Conservation (phyloP, 2,888 invertebrate genomes). For the Chelonus formosanus region DNA sequence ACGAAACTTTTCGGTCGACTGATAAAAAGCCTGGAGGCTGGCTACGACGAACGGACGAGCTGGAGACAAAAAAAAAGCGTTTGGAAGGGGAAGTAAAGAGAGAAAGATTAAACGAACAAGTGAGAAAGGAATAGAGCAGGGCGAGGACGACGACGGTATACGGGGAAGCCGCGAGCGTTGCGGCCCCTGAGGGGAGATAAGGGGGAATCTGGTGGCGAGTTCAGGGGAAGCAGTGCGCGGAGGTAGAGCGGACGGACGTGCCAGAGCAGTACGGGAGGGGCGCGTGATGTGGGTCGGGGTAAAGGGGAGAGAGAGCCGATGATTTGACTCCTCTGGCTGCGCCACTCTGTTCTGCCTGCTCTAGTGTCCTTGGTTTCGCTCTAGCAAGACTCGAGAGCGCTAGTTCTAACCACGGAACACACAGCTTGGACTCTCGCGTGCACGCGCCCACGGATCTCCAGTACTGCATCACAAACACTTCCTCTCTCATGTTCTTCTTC, state of each 20-base stretch:
- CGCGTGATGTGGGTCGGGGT: conserved; percentile 50
- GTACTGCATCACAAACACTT: conserved; percentile 26
- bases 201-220: conserved; percentile 4
- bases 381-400: conserved; percentile 33
- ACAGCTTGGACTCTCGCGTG: not conserved
- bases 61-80: conserved; percentile 19
- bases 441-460: conserved; percentile 31
- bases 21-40: conserved; percentile 56
- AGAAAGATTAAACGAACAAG: conserved; percentile 35
- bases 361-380: conserved; percentile 50
- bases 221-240: not conserved
- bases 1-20: conserved; percentile 54
- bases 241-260: conserved; percentile 8
- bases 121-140: conserved; percentile 22
- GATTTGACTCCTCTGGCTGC: conserved; percentile 43
- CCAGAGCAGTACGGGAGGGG: conserved; percentile 18
- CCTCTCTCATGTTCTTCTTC: conserved; percentile 1
- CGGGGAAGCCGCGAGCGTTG: conserved; percentile 15
- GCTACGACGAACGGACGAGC: conserved; percentile 41
- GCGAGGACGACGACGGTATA: conserved; percentile 26
- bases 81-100: conserved; percentile 37
- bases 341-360: conserved; percentile 30
- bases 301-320: conserved; percentile 47
- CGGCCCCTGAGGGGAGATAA: conserved; percentile 20
- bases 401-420: conserved; percentile 7